phyloP scores from a whole-genome alignment of 2,888 invertebrate species.

The Chrysolina haemoptera region DNA sequence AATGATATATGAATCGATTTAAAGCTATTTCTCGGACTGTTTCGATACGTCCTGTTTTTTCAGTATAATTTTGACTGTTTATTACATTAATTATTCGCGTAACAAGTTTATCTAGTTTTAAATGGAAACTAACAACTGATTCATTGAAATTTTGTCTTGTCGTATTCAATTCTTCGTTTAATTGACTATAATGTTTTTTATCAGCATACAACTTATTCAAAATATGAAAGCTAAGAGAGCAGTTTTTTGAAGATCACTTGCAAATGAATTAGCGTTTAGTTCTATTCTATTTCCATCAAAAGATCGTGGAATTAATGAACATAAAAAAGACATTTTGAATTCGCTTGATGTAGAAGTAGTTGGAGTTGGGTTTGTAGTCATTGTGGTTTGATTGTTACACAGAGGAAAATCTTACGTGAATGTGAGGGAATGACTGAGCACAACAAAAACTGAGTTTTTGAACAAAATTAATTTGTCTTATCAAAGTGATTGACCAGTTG shows the following conservation, averaged over 20 bases:
- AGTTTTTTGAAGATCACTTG: background rate
- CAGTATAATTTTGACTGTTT: background rate
- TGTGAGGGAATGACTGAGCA: background rate
- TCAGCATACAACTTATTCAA: slow-evolving; percentile 6
- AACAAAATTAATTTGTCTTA: background rate
- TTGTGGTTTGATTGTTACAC: background rate
- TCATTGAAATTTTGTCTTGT: slow-evolving; percentile 4
- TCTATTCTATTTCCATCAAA: background rate
- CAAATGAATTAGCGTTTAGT: background rate
- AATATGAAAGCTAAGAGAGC: slow-evolving; percentile 13
- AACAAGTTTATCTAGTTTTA: background rate
- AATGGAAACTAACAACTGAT: slow-evolving; percentile 4
- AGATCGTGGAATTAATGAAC: background rate
- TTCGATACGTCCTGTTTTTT: background rate
- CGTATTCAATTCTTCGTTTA: slow-evolving; percentile 14
- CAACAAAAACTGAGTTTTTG: background rate
- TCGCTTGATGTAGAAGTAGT: background rate
- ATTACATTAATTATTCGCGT: background rate
- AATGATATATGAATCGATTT: slow-evolving; percentile 18
- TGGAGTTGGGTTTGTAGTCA: background rate
- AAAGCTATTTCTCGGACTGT: slow-evolving; percentile 11
- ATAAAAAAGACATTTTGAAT: background rate
- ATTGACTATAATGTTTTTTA: slow-evolving; percentile 22
- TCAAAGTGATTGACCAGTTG: background rate
- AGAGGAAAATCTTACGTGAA: background rate